phyloP scores from a whole-genome alignment of 23 tunicate genomes.

The Halocynthia roretzi region DNA sequence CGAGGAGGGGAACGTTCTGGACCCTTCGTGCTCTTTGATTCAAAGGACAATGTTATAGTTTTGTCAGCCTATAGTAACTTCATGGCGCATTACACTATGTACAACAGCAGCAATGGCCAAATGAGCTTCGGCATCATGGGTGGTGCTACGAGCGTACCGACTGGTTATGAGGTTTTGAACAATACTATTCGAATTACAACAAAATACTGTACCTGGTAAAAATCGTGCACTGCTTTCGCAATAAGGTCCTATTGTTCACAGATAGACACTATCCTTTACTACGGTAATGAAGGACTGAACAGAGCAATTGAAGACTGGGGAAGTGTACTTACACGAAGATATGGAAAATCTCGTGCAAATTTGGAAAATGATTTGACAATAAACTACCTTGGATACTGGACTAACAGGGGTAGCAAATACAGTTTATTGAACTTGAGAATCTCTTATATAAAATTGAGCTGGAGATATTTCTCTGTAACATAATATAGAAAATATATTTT shows the following conservation, averaged over 20 bases:
- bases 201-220: background rate
- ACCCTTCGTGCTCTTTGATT: conserved; percentile 65
- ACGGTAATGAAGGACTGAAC: conserved; percentile 57
- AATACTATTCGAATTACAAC: conserved; percentile 1
- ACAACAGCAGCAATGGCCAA: conserved; percentile 21
- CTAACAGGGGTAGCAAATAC: conserved; percentile 58
- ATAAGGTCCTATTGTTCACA: background rate
- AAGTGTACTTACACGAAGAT: conserved; percentile 40
- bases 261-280: conserved; percentile 84
- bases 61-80: conserved; percentile 70
- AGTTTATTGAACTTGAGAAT: too few relatives aligned
- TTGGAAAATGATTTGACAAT: conserved; percentile 66
- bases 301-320: conserved; percentile 81
- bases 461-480: too few relatives aligned
- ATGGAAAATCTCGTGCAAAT: conserved; percentile 38
- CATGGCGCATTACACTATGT: conserved; percentile 75
- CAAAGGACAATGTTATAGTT: conserved; percentile 40
- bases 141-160: conserved; percentile 43
- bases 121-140: conserved; percentile 66
- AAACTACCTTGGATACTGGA: conserved; percentile 84
- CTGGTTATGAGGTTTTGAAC: conserved; percentile 38
- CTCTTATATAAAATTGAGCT: too few relatives aligned
- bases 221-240: background rate
- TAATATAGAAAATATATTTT: too few relatives aligned
- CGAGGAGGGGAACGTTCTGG: conserved; percentile 58